A percentile compares a stretch with the other conserved stretches of the same genome.
Evolutionary conservation across 2,113 vertebrate species (phyloP).

Genomic region (Orientallactaga bullata): DNA sequence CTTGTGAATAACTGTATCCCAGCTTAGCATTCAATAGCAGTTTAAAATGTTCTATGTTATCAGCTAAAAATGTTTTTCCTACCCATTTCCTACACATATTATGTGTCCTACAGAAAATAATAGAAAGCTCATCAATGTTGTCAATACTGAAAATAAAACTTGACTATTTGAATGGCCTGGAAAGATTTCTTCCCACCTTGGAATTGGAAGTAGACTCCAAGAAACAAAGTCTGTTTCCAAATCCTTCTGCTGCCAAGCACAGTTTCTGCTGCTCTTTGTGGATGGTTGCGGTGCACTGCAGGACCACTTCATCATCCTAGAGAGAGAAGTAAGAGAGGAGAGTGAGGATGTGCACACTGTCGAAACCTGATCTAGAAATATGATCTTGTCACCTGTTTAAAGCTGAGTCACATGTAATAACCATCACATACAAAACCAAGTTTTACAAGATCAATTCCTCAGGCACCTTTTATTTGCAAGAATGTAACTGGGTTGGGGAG

Average conservation of each 20-base stretch:
- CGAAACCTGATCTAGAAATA: neutral
- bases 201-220: slow-evolving; percentile 98
- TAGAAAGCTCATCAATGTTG: neutral
- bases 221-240: slow-evolving; percentile 98
- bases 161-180: neutral
- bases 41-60: neutral
- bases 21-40: neutral
- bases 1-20: neutral
- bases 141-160: neutral
- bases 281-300: slow-evolving; percentile 95
- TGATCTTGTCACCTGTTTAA: neutral
- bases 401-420: neutral
- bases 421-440: neutral
- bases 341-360: slow-evolving; percentile 27
- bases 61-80: neutral
- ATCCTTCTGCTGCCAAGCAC: slow-evolving; percentile 97
- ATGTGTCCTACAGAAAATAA: neutral
- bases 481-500: fast-evolving
- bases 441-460: neutral
- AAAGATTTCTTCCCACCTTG: slow-evolving; percentile 89
- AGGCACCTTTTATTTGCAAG: slow-evolving; percentile 9
- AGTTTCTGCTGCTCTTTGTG: slow-evolving; percentile 97
- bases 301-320: slow-evolving; percentile 97
- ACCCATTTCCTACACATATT: neutral
- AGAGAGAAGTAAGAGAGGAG: slow-evolving; percentile 9